A percentile compares a stretch with the other conserved stretches of the same genome.
phyloP scores from a whole-genome alignment of 2,113 vertebrate species.

The Fukomys damarensis region DNA sequence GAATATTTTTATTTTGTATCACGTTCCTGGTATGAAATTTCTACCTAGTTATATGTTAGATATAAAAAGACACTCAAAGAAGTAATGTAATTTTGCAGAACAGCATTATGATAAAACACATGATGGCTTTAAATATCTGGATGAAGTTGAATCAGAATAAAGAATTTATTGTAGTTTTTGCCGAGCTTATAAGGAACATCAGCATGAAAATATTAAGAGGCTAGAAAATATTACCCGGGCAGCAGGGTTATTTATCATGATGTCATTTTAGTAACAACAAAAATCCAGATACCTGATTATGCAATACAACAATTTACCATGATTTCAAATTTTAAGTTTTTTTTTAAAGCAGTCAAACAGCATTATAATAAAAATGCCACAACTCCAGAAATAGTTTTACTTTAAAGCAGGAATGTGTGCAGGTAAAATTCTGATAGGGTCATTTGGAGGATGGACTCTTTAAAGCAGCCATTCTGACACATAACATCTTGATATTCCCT shows the following conservation, averaged over 20 bases:
- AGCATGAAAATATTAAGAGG: neutral
- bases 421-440: neutral
- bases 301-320: neutral
- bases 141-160: constrained; percentile 22
- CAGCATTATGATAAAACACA: neutral
- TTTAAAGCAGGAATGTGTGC: neutral
- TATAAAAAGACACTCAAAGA: constrained; percentile 25
- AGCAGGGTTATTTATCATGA: neutral
- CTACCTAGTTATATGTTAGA: neutral
- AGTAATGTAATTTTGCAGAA: neutral
- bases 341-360: neutral
- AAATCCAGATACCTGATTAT: constrained; percentile 15
- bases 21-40: neutral
- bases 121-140: constrained; percentile 8
- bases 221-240: neutral
- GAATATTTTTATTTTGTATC: neutral
- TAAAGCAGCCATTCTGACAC: neutral
- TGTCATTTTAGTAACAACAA: neutral
- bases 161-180: neutral
- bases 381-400: neutral
- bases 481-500: constrained; percentile 6
- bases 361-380: neutral
- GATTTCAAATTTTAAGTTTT: constrained; percentile 19
- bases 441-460: neutral
- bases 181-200: neutral